Evolutionary conservation across 53 echinoderm and acorn worm genomes (phyloP), one percentile per base, ranked within the genome.

Genomic region (Arbacia lixula): DNA sequence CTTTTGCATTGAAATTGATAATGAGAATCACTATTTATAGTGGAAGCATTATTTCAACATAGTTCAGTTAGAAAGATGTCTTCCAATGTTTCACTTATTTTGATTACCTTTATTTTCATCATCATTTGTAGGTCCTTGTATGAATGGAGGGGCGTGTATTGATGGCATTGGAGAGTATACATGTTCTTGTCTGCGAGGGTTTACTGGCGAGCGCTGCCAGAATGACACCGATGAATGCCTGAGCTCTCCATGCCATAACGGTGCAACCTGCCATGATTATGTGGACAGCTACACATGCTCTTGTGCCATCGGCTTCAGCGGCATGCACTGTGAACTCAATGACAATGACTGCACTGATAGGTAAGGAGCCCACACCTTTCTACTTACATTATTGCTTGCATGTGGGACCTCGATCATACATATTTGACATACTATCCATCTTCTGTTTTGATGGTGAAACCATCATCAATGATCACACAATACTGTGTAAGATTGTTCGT

Each of bases 331-430:
- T 56, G 92, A 97, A 71, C 68, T 82, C 27, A 97, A 97, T 32
- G 97, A 97, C 55, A 29, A 88, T 28, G 97, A 97, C 76, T 97
- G 97, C 73, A 97, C 94, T 11, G 88, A 74, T 0, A 97, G 97
- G 97, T 97, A 87, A 64, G 38, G 29, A 35, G 30, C 10, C 46
- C n/a, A n/a, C n/a, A n/a, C n/a, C n/a, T n/a, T n/a, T n/a, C n/a
- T n/a, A n/a, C n/a, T n/a, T n/a, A n/a, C n/a, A n/a, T n/a, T n/a
- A n/a, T n/a, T n/a, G n/a, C n/a, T n/a, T n/a, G n/a, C n/a, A n/a
- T n/a, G n/a, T n/a, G n/a, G n/a, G n/a, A n/a, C n/a, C n/a, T n/a
- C n/a, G n/a, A n/a, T n/a, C n/a, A n/a, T n/a, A n/a, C n/a, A n/a
- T n/a, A n/a, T n/a, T n/a, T n/a, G n/a, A n/a, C n/a, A n/a, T n/a